Percentiles rank a stretch among this genome's conserved stretches.
Evolutionary conservation across 2,888 invertebrate genomes (phyloP).

Genomic region (Mystacides longicornis): DNA sequence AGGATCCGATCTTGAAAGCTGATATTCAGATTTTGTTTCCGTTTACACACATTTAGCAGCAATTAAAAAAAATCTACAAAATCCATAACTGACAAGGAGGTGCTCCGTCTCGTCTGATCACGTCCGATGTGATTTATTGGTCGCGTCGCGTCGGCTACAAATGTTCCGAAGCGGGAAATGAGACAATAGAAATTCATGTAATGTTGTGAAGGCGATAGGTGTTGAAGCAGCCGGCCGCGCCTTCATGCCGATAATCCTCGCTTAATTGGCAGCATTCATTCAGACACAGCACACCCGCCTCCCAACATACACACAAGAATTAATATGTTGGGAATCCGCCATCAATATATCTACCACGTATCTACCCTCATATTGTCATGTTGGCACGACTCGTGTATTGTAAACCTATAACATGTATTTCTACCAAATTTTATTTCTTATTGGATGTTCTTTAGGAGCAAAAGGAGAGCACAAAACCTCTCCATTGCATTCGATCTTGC

Average conservation of each 20-base stretch:
- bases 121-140: neutral
- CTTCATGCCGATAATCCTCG: slow-evolving; percentile 12
- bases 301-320: neutral
- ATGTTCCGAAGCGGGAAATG: slow-evolving; percentile 6
- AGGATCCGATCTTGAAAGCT: too few relatives aligned
- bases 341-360: too few relatives aligned
- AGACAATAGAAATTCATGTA: slow-evolving; percentile 16
- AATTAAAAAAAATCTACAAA: too few relatives aligned
- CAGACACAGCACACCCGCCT: neutral
- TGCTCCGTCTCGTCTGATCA: neutral
- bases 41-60: too few relatives aligned
- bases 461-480: too few relatives aligned
- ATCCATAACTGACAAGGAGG: too few relatives aligned
- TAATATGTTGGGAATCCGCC: too few relatives aligned
- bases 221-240: slow-evolving; percentile 20
- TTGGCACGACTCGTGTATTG: neutral
- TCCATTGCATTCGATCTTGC: too few relatives aligned
- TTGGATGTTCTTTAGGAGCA: too few relatives aligned
- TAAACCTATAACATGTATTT: neutral
- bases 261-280: slow-evolving; percentile 16
- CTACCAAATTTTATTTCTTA: too few relatives aligned
- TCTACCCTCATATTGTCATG: too few relatives aligned
- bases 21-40: too few relatives aligned
- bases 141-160: neutral
- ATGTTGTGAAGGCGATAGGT: slow-evolving; percentile 19